Conservation (phyloP, 2,113 vertebrate genomes). For the Oreochromis aureus region DNA sequence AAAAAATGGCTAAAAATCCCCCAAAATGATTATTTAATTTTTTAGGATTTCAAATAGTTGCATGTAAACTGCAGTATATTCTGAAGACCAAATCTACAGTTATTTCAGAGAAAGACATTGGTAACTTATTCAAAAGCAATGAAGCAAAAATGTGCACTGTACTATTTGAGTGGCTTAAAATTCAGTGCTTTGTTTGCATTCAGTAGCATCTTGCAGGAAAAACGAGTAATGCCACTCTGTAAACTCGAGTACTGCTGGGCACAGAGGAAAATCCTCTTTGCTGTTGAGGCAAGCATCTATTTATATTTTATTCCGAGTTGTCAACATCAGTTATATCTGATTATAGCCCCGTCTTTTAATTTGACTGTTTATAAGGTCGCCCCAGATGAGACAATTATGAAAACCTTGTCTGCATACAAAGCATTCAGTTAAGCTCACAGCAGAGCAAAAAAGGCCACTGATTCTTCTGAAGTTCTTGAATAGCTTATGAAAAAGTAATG, state of each 20-base stretch:
- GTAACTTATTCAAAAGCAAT: background rate
- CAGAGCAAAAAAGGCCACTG: background rate
- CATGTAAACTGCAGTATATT: background rate
- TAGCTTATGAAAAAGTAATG: background rate
- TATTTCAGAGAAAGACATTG: background rate
- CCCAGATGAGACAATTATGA: background rate
- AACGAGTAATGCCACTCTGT: background rate
- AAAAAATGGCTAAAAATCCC: background rate
- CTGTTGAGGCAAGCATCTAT: background rate
- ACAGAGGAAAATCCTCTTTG: background rate
- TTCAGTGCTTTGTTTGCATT: background rate
- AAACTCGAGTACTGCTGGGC: background rate
- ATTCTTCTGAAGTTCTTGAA: background rate
- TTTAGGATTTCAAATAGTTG: background rate
- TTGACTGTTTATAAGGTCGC: background rate
- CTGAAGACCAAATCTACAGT: background rate
- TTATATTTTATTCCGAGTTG: background rate
- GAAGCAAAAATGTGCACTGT: background rate
- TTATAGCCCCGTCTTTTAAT: background rate
- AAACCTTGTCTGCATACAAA: background rate
- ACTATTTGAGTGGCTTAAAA: background rate
- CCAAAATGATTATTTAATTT: background rate
- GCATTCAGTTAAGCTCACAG: background rate
- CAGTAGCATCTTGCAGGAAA: background rate
- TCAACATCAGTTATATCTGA: background rate